Conservation (phyloP, 2,113 vertebrate species). For the Murina feae region DNA sequence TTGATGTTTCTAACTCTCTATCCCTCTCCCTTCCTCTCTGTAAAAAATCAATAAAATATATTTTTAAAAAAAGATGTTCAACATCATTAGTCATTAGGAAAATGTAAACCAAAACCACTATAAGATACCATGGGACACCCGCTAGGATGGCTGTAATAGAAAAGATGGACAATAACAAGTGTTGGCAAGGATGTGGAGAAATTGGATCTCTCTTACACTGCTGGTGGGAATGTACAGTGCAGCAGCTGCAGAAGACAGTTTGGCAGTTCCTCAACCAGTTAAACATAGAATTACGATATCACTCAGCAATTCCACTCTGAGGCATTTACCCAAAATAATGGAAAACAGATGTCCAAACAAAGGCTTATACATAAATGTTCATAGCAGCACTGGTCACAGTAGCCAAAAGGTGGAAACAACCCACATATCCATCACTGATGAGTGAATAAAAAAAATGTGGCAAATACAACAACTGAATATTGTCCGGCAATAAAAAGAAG, state of each 20-base stretch:
- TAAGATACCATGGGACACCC: background rate
- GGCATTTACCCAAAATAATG: background rate
- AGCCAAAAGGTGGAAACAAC: background rate
- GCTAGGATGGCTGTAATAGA: background rate
- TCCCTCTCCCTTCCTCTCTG: background rate
- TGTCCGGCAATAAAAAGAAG: background rate
- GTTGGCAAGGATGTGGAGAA: constrained; percentile 27
- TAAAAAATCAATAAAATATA: too few species aligned
- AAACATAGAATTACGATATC: background rate
- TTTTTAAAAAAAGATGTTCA: too few species aligned
- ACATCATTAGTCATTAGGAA: background rate
- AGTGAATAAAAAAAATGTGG: background rate
- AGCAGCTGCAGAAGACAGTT: background rate
- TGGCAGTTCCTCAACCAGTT: background rate
- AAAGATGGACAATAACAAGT: constrained; percentile 30
- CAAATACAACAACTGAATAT: background rate
- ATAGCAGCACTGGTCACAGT: background rate
- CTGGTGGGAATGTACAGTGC: background rate
- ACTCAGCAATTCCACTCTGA: background rate
- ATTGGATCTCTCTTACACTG: background rate
- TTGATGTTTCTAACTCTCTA: background rate
- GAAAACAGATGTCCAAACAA: constrained; percentile 11
- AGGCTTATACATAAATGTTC: background rate
- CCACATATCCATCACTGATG: background rate
- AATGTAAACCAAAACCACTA: background rate